These are phyloP conservation scores for Phataginus tetradactyla DNA, from an alignment of 2,797 vertebrate species.

Conservation along the genomic window DNA sequence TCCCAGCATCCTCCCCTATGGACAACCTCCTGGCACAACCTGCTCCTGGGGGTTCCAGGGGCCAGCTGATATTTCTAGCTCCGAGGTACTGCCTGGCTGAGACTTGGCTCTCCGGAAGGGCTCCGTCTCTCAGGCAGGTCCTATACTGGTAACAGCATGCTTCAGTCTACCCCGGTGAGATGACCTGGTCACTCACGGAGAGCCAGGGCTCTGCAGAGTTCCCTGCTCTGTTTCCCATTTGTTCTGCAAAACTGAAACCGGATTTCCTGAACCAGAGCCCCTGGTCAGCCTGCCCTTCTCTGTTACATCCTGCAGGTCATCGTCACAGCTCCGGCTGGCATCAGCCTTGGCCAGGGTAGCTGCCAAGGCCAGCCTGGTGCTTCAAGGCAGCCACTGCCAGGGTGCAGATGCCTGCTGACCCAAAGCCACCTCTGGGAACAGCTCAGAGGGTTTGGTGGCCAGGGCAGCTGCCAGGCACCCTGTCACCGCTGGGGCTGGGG, in stretches of 20 bases:
- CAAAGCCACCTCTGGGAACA: constrained; percentile 36
- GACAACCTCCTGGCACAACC: neutral
- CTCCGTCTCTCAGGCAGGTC: neutral
- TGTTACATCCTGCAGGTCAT: constrained; percentile 47
- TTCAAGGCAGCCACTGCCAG: constrained; percentile 62
- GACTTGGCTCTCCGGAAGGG: neutral
- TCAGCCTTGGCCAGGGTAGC: neutral
- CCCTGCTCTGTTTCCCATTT: neutral
- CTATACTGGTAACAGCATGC: neutral
- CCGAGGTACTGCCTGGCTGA: neutral
- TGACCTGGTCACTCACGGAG: neutral
- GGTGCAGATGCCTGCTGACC: constrained; percentile 65
- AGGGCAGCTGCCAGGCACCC: neutral
- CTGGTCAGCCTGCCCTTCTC: constrained; percentile 64
- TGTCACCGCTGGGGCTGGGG: neutral
- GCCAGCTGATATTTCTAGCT: neutral
- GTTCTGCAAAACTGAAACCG: constrained; percentile 54
- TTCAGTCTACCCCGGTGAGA: neutral
- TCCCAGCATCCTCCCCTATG: neutral
- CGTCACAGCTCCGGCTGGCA: neutral
- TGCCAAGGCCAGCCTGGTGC: constrained; percentile 62
- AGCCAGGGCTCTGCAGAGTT: neutral
- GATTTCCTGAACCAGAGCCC: constrained; percentile 62
- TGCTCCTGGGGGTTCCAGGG: neutral
- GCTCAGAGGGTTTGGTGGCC: neutral